phyloP scores from a whole-genome alignment of 2,888 invertebrate species.

The Agrenia bidenticulata region DNA sequence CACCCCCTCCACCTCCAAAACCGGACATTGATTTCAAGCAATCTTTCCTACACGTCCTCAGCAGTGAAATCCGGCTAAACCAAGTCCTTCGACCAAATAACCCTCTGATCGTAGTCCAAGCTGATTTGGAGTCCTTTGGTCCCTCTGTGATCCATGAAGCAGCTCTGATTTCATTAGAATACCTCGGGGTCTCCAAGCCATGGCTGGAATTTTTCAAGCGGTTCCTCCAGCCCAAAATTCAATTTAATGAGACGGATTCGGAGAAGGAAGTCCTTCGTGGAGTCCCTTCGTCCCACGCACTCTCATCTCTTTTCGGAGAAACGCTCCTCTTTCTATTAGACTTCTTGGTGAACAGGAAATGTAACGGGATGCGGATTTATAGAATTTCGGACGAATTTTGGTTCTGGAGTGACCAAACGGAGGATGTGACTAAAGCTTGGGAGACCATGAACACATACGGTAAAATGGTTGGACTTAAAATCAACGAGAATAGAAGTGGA shows the following conservation, averaged over 20 bases:
- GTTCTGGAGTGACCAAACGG: conserved; percentile 35
- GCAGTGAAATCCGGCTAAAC: conserved; percentile 39
- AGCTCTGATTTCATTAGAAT: conserved; percentile 23
- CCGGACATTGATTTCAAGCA: conserved; percentile 30
- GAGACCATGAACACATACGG: conserved; percentile 25
- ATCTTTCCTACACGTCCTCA: conserved; percentile 33
- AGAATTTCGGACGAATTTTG: conserved; percentile 44
- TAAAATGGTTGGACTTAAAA: conserved; percentile 29
- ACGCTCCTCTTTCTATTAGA: conserved; percentile 39
- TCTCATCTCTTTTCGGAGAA: conserved; percentile 41
- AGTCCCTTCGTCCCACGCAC: conserved; percentile 31
- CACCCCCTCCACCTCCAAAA: not conserved
- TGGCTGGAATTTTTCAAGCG: conserved; percentile 38
- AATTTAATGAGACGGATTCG: conserved; percentile 2
- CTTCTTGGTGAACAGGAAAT: conserved; percentile 21
- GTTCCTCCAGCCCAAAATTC: conserved; percentile 31
- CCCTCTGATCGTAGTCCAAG: conserved; percentile 34
- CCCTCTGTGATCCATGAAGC: conserved; percentile 41
- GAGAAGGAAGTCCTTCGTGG: conserved; percentile 20
- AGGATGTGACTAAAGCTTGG: conserved; percentile 35
- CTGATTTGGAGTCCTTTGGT: conserved; percentile 45
- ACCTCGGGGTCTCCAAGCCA: conserved; percentile 26
- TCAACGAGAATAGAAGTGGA: conserved; percentile 37
- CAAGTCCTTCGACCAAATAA: conserved; percentile 23
- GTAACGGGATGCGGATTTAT: conserved; percentile 18